Percentiles rank a stretch among this genome's conserved stretches.
phyloP scores from a whole-genome alignment of 1,140 invertebrate genomes.

The Diabrotica virgifera region DNA sequence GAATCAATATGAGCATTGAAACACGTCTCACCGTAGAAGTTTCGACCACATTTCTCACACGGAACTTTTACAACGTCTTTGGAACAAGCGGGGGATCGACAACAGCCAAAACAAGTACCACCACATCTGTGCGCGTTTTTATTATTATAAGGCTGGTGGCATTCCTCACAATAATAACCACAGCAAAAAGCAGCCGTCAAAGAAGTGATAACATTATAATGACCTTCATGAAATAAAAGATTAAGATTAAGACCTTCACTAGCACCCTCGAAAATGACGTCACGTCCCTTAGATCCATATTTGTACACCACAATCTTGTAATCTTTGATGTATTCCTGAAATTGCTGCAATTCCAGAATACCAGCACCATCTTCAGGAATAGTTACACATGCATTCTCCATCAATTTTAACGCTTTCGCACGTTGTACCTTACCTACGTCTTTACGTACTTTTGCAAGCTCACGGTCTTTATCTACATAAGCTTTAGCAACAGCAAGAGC shows the following conservation, averaged over 20 bases:
- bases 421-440: constrained; percentile 11
- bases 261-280: constrained; percentile 3
- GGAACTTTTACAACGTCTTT: neutral
- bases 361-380: too few relatives aligned
- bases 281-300: constrained; percentile 11
- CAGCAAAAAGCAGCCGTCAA: constrained; percentile 11
- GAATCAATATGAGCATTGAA: neutral
- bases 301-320: too few relatives aligned
- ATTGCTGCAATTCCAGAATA: too few relatives aligned
- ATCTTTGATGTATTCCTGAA: too few relatives aligned
- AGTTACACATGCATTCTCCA: too few relatives aligned
- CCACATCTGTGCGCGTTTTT: constrained; percentile 5
- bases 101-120: constrained; percentile 6
- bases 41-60: too few relatives aligned
- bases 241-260: neutral
- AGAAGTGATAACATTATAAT: too few relatives aligned
- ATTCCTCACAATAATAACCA: constrained; percentile 13
- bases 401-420: neutral
- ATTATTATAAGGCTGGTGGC: constrained; percentile 6
- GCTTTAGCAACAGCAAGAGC: constrained; percentile 16
- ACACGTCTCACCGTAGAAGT: too few relatives aligned
- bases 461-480: constrained; percentile 5
- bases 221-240: constrained; percentile 9
- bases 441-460: constrained; percentile 3
- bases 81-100: neutral